Base-by-base conservation (phyloP, 2,113 vertebrate species). In the Pycnonotus jocosus region DNA sequence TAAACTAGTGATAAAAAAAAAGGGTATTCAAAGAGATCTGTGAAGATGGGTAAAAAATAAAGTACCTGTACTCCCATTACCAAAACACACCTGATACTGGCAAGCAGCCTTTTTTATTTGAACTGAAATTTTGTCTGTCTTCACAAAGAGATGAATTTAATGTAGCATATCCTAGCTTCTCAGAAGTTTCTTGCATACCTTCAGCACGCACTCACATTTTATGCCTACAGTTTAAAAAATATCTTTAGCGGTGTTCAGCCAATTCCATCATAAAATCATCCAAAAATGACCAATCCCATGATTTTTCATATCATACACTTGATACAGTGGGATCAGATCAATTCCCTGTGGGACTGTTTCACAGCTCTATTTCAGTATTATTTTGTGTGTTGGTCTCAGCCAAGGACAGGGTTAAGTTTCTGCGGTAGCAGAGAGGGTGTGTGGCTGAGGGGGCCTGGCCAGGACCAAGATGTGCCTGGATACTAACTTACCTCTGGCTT, bases 181-280 rank as follows among this genome's bases (percentile, higher is more conserved):
- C 54, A 71, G 27, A 70, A 58, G 16, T 9, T 88, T 72, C 18
- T 70, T 69, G 4, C 12, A 18, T 56, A 82, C 7, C 16, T 58
- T 91, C 23, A 64, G 12, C 20, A 45, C n/a, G 6, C 14, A 33
- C 13, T 69, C 73, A 37, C 0, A 38, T 8, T 79, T 79, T 61
- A 31, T 48, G 38, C 3, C 5, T 64, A 79, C 6, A 17, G 5
- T 35, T 92, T 4, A 72, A 30, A 30, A 72, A 28, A 51, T n/a
- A 35, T 27, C 22, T 51, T 72, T n/a, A 64, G 13, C 0, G 1
- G 10, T 56, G 7, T 51, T 79, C 25, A 53, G 33, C 14, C 0
- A 3, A 45, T 56, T 54, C 31, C 15, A 18, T 42, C 10, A 45
- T 19, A 48, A 81, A 65, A 12, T 58, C 11, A 57, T 65, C 15